phyloP scores from a whole-genome alignment of 2,888 invertebrate species.

The Tubulanus polymorphus region DNA sequence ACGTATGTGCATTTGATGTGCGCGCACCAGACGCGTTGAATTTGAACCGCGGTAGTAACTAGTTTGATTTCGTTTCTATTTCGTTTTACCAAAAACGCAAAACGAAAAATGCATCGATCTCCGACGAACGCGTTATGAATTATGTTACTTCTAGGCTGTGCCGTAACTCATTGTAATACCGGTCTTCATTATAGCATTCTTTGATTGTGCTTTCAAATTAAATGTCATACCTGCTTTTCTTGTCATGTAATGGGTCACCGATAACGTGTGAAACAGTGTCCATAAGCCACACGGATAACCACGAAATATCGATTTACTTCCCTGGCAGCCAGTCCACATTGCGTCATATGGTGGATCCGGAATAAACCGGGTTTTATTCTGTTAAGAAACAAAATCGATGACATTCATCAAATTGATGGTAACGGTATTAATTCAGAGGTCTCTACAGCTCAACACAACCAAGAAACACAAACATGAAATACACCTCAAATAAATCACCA shows the following conservation, averaged over 20 bases:
- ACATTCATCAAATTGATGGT: too few species aligned
- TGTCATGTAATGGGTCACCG: constrained; percentile 65
- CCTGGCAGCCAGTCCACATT: constrained; percentile 62
- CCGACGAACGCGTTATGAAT: constrained; percentile 13
- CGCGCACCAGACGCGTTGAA: too few species aligned
- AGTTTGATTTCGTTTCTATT: constrained; percentile 4
- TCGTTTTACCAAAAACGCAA: too few species aligned
- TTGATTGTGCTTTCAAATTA: neutral
- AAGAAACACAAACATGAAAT: too few species aligned
- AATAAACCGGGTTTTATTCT: constrained; percentile 19
- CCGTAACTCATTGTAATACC: neutral
- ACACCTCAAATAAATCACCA: too few species aligned
- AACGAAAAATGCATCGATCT: constrained; percentile 1
- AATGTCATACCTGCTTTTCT: constrained; percentile 47
- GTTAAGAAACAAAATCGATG: too few species aligned
- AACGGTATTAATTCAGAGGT: too few species aligned
- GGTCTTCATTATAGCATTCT: neutral
- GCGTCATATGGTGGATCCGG: neutral
- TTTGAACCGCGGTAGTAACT: too few species aligned
- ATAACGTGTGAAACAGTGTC: constrained; percentile 88
- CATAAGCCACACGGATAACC: constrained; percentile 95
- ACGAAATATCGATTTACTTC: constrained; percentile 69
- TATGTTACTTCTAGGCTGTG: too few species aligned
- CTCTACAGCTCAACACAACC: too few species aligned
- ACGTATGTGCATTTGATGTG: too few species aligned